Evolutionary conservation across 2,888 invertebrate genomes (phyloP).

Genomic region (Aphodius granarius): DNA sequence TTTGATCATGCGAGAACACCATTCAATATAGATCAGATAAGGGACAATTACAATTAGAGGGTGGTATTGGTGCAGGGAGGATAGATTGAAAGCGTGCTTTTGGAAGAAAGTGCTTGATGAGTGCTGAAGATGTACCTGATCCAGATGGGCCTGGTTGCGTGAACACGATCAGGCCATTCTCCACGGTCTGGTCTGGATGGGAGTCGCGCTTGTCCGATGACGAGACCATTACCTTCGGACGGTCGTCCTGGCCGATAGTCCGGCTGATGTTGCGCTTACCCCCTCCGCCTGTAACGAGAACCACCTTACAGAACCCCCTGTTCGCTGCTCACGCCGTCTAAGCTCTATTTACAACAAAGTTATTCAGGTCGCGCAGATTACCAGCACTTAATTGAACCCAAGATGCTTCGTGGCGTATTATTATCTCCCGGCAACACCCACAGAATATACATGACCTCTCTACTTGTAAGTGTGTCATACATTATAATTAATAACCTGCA

Average conservation of each 20-base stretch:
- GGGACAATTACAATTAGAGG: not conserved
- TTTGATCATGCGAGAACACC: no score
- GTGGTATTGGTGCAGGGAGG: not conserved
- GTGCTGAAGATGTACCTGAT: constrained; percentile 46
- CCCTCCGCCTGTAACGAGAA: constrained; percentile 51
- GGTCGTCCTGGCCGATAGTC: constrained; percentile 48
- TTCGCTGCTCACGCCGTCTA: not conserved
- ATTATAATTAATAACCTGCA: not conserved
- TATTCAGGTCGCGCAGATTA: not conserved
- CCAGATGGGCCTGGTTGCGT: constrained; percentile 54
- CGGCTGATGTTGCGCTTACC: constrained; percentile 51
- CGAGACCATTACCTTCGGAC: constrained; percentile 51
- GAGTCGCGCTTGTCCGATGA: constrained; percentile 49
- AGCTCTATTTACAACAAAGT: constrained; percentile 1
- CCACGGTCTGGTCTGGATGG: constrained; percentile 45
- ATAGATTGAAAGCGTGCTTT: constrained; percentile 2
- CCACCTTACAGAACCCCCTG: constrained; percentile 41
- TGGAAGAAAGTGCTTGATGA: constrained; percentile 13
- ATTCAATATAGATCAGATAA: not conserved
- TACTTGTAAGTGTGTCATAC: not conserved
- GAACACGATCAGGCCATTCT: constrained; percentile 54
- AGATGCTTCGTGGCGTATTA: not conserved
- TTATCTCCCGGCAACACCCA: not conserved
- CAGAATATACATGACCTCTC: no score
- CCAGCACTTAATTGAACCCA: not conserved